Base-by-base conservation (phyloP, 1,140 invertebrate genomes). In the Oedothorax gibbosus region DNA sequence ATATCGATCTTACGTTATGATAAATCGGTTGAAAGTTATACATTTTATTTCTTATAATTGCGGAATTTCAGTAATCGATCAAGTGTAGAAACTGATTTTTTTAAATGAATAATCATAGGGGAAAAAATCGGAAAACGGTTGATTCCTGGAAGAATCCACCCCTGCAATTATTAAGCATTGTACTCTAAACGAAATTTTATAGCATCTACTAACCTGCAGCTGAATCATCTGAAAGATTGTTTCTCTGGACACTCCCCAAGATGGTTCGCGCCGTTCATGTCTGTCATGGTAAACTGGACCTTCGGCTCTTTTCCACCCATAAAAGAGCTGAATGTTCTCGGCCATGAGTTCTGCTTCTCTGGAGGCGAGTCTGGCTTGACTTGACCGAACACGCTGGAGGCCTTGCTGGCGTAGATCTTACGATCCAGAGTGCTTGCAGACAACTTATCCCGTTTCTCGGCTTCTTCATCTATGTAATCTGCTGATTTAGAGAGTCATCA, bases 321-420 rank as follows among this genome's bases (percentile, higher is more conserved):
- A 21, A 83, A 83, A 7, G 81, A 83, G 20, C 81, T 83, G 7
- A 83, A 18, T 7, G 81, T 83, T 75, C 81, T 53, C 11, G 81
- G 81, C 81, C 81, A 83, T 15, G 81, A 83, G 14, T 83, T 83
- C n/a, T 83, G 81, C 51, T 83, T 83, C n/a, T n/a, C n/a, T 15
- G 81, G 81, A 20, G 81, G 81, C 7, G 81, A 83, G 56, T 83
- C 81, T 9, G 57, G 71, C 14, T 83, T 83, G 5, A 82, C 56
- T 53, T 82, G 66, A 12, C 79, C 79, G 18, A 83, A 83, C 14
- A 83, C 0, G 8, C 18, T 75, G 11, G 81, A 75, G 3, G 69
- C 71, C 50, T 83, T 83, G 8, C 71, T 62, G 8, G 81, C 60
- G 50, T 64, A 83, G 18, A 75, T 35, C 50, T 83, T 83, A 20